Evolutionary conservation across 2,888 invertebrate species (phyloP).

Genomic region (Piscicola geometra): DNA sequence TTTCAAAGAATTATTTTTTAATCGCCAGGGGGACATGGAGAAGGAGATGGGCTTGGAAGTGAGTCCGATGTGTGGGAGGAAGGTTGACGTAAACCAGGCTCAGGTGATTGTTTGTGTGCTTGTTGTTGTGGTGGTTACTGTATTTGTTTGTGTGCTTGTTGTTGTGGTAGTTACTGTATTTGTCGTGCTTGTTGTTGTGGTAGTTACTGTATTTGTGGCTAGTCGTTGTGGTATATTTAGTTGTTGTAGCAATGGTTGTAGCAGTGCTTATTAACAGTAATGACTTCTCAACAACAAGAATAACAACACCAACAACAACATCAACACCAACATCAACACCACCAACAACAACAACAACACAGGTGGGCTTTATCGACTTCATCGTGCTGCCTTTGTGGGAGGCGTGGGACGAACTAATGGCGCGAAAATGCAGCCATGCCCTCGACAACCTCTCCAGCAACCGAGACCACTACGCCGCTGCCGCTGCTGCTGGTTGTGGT

Average conservation of each 20-base stretch:
- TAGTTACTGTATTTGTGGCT: no score
- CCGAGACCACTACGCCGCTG: conserved; percentile 17
- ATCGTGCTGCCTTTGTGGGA: conserved; percentile 37
- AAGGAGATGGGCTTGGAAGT: conserved; percentile 91
- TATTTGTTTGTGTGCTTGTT: no score
- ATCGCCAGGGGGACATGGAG: conserved; percentile 94
- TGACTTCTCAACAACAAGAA: no score
- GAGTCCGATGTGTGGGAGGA: conserved; percentile 97
- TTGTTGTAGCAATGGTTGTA: no score
- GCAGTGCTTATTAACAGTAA: no score
- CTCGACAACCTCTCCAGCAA: conserved; percentile 30
- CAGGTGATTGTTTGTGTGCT: conserved; percentile 55
- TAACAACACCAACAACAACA: no score
- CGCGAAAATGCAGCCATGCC: conserved; percentile 24
- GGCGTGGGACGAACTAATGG: conserved; percentile 35
- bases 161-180: no score
- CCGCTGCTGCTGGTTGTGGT: background rate
- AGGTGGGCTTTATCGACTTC: conserved; percentile 37
- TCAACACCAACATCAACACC: background rate
- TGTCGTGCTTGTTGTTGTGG: no score
- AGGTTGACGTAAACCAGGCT: conserved; percentile 93
- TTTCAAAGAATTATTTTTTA: no score
- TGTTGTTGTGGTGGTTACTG: background rate
- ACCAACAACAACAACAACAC: background rate
- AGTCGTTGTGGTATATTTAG: no score